Conservation (phyloP, 1,140 invertebrate species). For the Gryon sp. region DNA sequence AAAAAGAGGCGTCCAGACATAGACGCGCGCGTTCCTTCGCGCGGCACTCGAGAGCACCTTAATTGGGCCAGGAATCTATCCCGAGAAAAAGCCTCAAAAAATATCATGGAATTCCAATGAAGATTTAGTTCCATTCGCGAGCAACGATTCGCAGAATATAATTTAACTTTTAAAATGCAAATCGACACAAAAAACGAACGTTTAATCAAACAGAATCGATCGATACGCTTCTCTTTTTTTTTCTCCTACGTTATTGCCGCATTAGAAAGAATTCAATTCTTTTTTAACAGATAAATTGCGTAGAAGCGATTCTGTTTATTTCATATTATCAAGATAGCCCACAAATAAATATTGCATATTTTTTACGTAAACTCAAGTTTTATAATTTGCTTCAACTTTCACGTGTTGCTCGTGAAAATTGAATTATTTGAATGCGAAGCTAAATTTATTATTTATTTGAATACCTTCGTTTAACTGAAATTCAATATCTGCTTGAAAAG, state of each 20-base stretch:
- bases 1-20: slow-evolving; percentile 44
- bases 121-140: slow-evolving; percentile 58
- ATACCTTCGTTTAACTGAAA: no score
- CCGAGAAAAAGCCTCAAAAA: slow-evolving; percentile 69
- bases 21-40: slow-evolving; percentile 67
- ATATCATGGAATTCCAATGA: slow-evolving; percentile 60
- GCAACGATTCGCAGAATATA: slow-evolving; percentile 57
- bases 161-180: slow-evolving; percentile 65
- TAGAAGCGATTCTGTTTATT: no score
- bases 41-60: slow-evolving; percentile 67
- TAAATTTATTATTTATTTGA: no score
- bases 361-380: no score
- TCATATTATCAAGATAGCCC: no score
- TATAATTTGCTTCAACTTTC: no score
- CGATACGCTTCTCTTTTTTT: slow-evolving; percentile 21
- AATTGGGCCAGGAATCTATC: slow-evolving; percentile 74
- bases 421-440: no score
- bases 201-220: slow-evolving; percentile 51
- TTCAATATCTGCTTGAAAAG: no score
- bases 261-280: no score
- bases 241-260: slow-evolving; percentile 17
- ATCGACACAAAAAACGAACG: slow-evolving; percentile 53
- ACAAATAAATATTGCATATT: no score
- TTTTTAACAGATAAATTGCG: no score
- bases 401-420: no score